A percentile compares a stretch with the other conserved stretches of the same genome.
These are phyloP conservation scores for Periphyllus acericola DNA, from an alignment of 2,888 invertebrate species.

Conservation along the genomic window DNA sequence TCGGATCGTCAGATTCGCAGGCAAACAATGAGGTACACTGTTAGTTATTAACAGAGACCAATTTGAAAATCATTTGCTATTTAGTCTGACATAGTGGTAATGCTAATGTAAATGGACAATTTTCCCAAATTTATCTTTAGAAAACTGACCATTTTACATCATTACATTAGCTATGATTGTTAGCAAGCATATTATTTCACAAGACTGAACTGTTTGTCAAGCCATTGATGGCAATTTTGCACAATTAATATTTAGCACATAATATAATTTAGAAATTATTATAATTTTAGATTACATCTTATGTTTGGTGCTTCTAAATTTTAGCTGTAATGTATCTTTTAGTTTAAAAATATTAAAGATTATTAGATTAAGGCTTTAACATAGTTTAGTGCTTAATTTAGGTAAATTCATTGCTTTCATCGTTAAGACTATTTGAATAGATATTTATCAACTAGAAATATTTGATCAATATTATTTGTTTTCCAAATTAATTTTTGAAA, in stretches of 20 bases:
- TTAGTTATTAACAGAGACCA: conserved; percentile 51
- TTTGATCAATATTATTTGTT: conserved; percentile 6
- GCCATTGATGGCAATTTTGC: conserved; percentile 48
- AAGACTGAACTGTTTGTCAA: conserved; percentile 43
- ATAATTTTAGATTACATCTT: conserved; percentile 39
- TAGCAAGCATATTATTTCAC: conserved; percentile 57
- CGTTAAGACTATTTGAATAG: conserved; percentile 4
- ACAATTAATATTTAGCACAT: conserved; percentile 55
- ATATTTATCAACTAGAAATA: conserved; percentile 21
- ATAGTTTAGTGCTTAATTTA: conserved; percentile 51
- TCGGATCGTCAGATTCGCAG: conserved; percentile 74
- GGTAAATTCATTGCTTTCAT: conserved; percentile 41
- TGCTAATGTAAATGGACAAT: conserved; percentile 47
- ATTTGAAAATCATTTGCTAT: conserved; percentile 41
- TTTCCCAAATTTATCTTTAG: conserved; percentile 12
- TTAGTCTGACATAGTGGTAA: conserved; percentile 50
- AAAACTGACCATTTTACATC: conserved; percentile 47
- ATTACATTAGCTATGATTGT: conserved; percentile 53
- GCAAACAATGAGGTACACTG: conserved; percentile 67
- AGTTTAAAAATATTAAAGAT: conserved; percentile 4
- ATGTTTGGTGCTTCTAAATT: conserved; percentile 49
- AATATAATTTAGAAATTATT: conserved; percentile 47
- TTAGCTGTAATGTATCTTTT: conserved; percentile 12
- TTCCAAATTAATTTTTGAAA: neutral
- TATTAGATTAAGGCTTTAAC: conserved; percentile 34